A percentile compares a stretch with the other conserved stretches of the same genome.
Conservation (phyloP, 2,113 vertebrate genomes). For the Barbus barbus region DNA sequence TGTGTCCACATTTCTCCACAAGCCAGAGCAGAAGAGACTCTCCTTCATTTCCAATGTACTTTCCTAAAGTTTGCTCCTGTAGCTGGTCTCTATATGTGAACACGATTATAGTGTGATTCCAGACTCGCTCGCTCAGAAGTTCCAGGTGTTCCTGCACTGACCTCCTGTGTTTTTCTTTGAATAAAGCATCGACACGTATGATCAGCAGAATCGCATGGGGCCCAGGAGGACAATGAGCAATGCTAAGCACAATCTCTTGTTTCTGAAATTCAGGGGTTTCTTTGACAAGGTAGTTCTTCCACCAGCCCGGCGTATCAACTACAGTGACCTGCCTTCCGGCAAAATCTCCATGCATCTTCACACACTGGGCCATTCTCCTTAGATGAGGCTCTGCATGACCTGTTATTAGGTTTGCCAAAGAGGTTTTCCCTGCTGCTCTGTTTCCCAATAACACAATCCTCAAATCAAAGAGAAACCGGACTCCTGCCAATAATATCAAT, state of each 20-base stretch:
- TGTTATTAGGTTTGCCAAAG: conserved; percentile 48
- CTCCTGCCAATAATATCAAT: conserved; percentile 36
- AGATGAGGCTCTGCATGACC: conserved; percentile 14
- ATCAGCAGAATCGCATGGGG: conserved; percentile 53
- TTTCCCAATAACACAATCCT: conserved; percentile 55
- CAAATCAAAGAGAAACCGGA: conserved; percentile 47
- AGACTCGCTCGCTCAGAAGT: conserved; percentile 46
- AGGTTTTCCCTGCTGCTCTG: conserved; percentile 56
- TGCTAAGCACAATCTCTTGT: conserved; percentile 47
- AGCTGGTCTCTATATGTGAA: conserved; percentile 48
- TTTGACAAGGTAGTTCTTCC: conserved; percentile 49
- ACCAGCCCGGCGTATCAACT: conserved; percentile 57
- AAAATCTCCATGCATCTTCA: conserved; percentile 44
- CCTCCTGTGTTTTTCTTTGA: conserved; percentile 49
- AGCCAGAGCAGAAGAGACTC: conserved; percentile 44
- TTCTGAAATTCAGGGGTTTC: conserved; percentile 51
- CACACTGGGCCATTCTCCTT: conserved; percentile 32
- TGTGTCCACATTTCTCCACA: conserved; percentile 50
- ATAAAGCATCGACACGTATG: conserved; percentile 41
- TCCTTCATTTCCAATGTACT: conserved; percentile 28
- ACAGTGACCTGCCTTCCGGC: conserved; percentile 52
- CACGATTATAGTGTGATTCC: conserved; percentile 51
- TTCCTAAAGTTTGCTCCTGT: conserved; percentile 35
- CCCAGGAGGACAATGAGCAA: conserved; percentile 50
- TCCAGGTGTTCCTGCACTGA: conserved; percentile 50